Evolutionary conservation across 2,113 vertebrate species (phyloP).

Genomic region (Empidonax alnorum): DNA sequence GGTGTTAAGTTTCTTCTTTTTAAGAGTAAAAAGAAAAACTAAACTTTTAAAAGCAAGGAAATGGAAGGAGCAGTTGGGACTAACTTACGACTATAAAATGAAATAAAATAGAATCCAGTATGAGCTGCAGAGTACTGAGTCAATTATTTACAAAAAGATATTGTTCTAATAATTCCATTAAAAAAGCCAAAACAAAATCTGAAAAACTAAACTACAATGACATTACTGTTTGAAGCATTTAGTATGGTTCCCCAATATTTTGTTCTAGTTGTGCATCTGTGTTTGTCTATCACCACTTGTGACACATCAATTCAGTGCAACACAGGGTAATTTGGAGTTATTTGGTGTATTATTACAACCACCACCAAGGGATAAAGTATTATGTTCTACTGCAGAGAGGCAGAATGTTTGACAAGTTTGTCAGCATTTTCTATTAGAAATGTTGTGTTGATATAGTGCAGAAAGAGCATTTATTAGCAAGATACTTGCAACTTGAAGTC

Average conservation of each 20-base stretch:
- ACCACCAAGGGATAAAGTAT: not conserved
- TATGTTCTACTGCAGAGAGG: not conserved
- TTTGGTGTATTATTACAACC: not conserved
- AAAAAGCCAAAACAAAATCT: rapidly evolving
- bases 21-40: not conserved
- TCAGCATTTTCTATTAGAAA: not conserved
- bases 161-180: not conserved
- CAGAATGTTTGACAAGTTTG: not conserved
- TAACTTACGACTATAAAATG: not conserved
- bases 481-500: not conserved
- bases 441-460: not conserved
- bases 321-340: not conserved
- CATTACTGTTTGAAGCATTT: not conserved
- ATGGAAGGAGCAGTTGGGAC: not conserved
- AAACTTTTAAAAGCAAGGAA: not conserved
- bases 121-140: not conserved
- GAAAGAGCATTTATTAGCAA: not conserved
- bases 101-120: not conserved
- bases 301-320: not conserved
- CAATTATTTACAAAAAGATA: not conserved
- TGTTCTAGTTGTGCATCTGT: not conserved
- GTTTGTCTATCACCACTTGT: not conserved
- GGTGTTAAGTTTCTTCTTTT: not conserved
- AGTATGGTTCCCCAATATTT: not conserved
- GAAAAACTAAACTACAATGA: not conserved